A percentile compares a stretch with the other conserved stretches of the same genome.
Evolutionary conservation across 2,113 vertebrate species (phyloP).

Genomic region (Halichoeres trimaculatus): DNA sequence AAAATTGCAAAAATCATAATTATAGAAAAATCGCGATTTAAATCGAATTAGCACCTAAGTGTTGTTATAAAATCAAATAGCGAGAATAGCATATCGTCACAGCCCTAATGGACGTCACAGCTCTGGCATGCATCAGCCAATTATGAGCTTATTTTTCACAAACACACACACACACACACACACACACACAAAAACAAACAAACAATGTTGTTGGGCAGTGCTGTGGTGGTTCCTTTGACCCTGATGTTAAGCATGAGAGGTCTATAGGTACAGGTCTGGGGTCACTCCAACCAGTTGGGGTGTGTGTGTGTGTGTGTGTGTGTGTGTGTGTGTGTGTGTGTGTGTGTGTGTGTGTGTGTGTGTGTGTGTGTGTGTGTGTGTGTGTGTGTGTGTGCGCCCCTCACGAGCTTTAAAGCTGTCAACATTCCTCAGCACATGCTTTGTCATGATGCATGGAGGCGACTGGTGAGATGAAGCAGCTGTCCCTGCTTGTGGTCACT

Average conservation of each 20-base stretch:
- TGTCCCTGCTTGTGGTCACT: conserved; percentile 61
- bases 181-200: not conserved
- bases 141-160: too few relatives aligned
- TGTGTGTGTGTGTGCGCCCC: conserved; percentile 13
- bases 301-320: too few relatives aligned
- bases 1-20: too few relatives aligned
- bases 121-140: too few relatives aligned
- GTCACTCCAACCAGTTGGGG: too few relatives aligned
- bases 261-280: not conserved
- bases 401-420: conserved; percentile 55
- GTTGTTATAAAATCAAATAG: too few relatives aligned
- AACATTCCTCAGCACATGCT: conserved; percentile 61
- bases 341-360: not conserved
- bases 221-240: not conserved
- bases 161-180: not conserved
- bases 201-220: not conserved
- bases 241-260: not conserved
- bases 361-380: conserved; percentile 1
- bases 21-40: too few relatives aligned
- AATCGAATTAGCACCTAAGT: too few relatives aligned
- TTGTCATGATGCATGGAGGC: conserved; percentile 62
- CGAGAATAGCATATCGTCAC: too few relatives aligned
- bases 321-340: not conserved
- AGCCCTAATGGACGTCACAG: too few relatives aligned
- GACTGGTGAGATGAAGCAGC: conserved; percentile 70